Percentiles rank a stretch among this genome's conserved stretches.
Evolutionary conservation across 2,113 vertebrate genomes (phyloP).

Genomic region (Zosterops japonicus): DNA sequence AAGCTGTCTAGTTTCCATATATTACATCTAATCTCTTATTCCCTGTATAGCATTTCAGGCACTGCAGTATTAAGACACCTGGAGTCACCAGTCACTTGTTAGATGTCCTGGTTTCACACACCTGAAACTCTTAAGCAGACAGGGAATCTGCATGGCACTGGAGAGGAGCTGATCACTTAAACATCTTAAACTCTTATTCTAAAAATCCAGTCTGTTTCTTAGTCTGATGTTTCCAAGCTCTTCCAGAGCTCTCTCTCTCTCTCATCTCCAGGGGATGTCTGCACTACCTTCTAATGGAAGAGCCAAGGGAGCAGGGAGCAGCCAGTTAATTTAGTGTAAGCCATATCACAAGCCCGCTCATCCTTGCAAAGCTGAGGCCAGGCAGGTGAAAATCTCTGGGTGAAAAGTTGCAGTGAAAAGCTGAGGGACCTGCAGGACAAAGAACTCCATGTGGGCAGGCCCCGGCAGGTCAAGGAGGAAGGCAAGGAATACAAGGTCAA

Average conservation of each 20-base stretch:
- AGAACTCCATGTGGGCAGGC: not conserved
- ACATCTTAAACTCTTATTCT: not conserved
- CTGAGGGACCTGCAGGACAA: not conserved
- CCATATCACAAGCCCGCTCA: not conserved
- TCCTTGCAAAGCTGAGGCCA: not conserved
- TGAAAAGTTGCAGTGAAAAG: not conserved
- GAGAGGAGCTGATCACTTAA: not conserved
- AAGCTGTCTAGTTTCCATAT: constrained; percentile 1
- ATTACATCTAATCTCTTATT: not conserved
- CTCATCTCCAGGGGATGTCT: not conserved
- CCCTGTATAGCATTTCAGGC: not conserved
- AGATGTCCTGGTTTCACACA: not conserved
- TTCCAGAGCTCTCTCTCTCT: not conserved
- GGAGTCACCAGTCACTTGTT: not conserved
- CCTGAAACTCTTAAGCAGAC: not conserved
- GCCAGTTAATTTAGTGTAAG: not conserved
- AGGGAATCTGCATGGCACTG: not conserved
- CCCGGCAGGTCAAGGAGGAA: not conserved
- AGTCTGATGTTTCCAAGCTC: not conserved
- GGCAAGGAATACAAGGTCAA: not conserved
- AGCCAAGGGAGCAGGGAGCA: not conserved
- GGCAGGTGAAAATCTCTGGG: not conserved
- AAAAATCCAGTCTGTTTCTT: not conserved
- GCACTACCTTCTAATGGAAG: not conserved
- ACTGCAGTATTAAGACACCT: not conserved